Conservation (phyloP, 2,888 invertebrate species). For the Cantharis rustica region DNA sequence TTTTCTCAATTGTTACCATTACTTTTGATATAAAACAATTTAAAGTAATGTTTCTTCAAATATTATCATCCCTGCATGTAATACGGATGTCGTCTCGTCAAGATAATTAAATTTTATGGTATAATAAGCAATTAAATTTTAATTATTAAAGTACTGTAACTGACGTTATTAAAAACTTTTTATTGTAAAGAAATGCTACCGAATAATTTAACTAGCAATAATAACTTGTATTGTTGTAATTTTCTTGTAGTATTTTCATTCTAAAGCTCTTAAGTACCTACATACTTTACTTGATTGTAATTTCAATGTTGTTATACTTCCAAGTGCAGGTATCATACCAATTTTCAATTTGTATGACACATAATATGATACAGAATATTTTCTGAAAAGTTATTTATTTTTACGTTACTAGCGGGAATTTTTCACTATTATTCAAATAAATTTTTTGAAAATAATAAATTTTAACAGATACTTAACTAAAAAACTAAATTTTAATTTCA, state of each 20-base stretch:
- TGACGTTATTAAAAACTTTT: not conserved
- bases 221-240: not conserved
- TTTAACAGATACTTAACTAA: no score
- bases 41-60: not conserved
- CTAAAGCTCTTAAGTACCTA: not conserved
- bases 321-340: not conserved
- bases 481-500: no score
- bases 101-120: not conserved
- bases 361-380: no score
- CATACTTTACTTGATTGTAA: not conserved
- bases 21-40: slow-evolving; percentile 16
- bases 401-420: no score
- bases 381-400: no score
- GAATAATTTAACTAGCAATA: not conserved
- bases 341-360: no score
- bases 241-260: not conserved
- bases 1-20: slow-evolving; percentile 31
- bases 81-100: not conserved
- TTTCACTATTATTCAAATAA: no score
- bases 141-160: not conserved
- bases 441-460: no score
- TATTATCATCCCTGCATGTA: not conserved
- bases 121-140: not conserved
- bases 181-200: not conserved
- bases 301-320: not conserved